phyloP scores from a whole-genome alignment of 1,140 invertebrate genomes.

The Drosophila sp. region DNA sequence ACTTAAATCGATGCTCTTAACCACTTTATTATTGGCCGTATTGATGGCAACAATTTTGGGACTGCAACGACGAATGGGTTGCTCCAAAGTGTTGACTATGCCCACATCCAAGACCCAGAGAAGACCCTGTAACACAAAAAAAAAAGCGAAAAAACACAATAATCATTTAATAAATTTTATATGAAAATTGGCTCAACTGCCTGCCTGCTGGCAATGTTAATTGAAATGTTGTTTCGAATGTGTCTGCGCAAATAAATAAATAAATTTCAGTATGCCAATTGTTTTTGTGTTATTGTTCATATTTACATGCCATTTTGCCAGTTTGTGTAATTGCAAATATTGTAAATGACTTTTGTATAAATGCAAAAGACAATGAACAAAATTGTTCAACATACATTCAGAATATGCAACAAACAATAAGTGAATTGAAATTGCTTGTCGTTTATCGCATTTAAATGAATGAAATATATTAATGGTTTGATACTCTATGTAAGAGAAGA shows the following conservation, averaged over 20 bases:
- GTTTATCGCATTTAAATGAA: slow-evolving; percentile 49
- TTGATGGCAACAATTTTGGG: slow-evolving; percentile 88
- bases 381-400: neutral
- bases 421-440: slow-evolving; percentile 22
- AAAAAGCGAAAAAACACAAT: slow-evolving; percentile 9
- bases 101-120: slow-evolving; percentile 88
- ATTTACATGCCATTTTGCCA: slow-evolving; percentile 1
- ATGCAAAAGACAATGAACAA: slow-evolving; percentile 7
- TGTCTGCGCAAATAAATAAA: slow-evolving; percentile 56
- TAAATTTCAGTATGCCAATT: slow-evolving; percentile 42
- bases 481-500: neutral
- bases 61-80: slow-evolving; percentile 86
- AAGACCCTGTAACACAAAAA: slow-evolving; percentile 83
- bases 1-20: slow-evolving; percentile 86
- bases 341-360: slow-evolving; percentile 43
- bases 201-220: slow-evolving; percentile 24
- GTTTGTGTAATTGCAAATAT: slow-evolving; percentile 7
- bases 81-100: slow-evolving; percentile 86
- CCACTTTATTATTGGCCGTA: slow-evolving; percentile 85
- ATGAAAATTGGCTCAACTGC: neutral
- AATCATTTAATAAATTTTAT: neutral
- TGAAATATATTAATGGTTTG: neutral
- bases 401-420: slow-evolving; percentile 21
- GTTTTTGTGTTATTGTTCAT: slow-evolving; percentile 21
- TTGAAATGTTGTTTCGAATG: slow-evolving; percentile 40